Conservation (phyloP, 2,888 invertebrate genomes). For the Ennomos erosarius region DNA sequence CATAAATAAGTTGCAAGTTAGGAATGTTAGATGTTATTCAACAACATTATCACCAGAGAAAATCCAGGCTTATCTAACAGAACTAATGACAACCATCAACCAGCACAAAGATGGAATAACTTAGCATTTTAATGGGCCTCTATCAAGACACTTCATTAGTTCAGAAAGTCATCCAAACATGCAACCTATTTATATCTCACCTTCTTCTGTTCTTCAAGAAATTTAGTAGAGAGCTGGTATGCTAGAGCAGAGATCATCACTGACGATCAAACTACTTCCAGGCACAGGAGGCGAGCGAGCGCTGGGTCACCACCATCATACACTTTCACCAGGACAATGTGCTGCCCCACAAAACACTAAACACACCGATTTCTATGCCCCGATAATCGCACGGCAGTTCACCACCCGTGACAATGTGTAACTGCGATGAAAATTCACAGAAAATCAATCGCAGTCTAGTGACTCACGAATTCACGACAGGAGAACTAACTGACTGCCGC, state of each 20-base stretch:
- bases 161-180: not conserved
- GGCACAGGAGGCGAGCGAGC: slow-evolving; percentile 54
- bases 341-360: slow-evolving; percentile 18
- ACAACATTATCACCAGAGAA: not conserved
- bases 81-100: slow-evolving; percentile 24
- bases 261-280: slow-evolving; percentile 51
- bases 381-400: slow-evolving; percentile 33
- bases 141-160: not conserved
- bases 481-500: slow-evolving; percentile 39
- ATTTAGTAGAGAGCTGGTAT: slow-evolving; percentile 75
- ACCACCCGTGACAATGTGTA: slow-evolving; percentile 35
- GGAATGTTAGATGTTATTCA: too few relatives aligned
- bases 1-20: too few relatives aligned
- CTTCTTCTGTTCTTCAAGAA: slow-evolving; percentile 72
- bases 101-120: slow-evolving; percentile 26
- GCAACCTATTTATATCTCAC: slow-evolving; percentile 8
- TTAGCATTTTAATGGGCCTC: slow-evolving; percentile 29
- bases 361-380: slow-evolving; percentile 27
- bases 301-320: slow-evolving; percentile 54
- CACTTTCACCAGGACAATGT: slow-evolving; percentile 38
- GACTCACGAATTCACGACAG: slow-evolving; percentile 62
- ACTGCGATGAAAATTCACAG: slow-evolving; percentile 48
- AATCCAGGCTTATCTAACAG: slow-evolving; percentile 16
- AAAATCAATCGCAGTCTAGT: slow-evolving; percentile 57
- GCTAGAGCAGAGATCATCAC: slow-evolving; percentile 78